Conservation (phyloP, 2,888 invertebrate species). For the Homarus gammarus region DNA sequence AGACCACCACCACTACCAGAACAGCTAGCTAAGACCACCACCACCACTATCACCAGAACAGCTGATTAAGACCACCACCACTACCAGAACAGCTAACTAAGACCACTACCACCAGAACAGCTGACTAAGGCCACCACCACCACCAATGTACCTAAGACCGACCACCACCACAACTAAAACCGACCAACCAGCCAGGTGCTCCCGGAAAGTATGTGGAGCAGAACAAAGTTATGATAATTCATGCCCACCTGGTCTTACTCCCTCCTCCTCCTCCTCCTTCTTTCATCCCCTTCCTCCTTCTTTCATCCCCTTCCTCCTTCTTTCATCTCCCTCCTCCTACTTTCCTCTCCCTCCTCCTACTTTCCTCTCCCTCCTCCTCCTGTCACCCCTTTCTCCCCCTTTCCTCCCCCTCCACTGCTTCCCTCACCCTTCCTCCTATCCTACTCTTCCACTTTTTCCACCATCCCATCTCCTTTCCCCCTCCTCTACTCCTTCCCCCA, state of each 20-base stretch:
- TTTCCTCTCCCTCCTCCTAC: neutral
- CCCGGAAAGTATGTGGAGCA: slow-evolving; percentile 28
- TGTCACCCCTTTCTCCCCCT: neutral
- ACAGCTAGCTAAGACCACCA: neutral
- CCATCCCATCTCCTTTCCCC: too few relatives aligned
- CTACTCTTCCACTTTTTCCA: too few relatives aligned
- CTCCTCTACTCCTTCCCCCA: too few relatives aligned
- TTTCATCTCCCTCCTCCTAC: too few relatives aligned
- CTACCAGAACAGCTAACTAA: neutral
- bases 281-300: neutral
- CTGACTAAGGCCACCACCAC: neutral
- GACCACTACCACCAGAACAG: slow-evolving; percentile 10
- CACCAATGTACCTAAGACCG: too few relatives aligned
- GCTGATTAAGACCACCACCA: neutral
- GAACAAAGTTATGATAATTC: slow-evolving; percentile 48
- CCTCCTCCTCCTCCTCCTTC: neutral
- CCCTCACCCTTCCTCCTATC: neutral
- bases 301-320: too few relatives aligned
- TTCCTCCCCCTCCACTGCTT: neutral
- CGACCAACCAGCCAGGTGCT: slow-evolving; percentile 19
- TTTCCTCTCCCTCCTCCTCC: neutral
- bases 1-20: neutral
- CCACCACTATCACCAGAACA: neutral
- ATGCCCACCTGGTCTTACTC: slow-evolving; percentile 30
- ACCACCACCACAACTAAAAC: neutral